These are phyloP conservation scores for Sabellastarte sp. DNA, from an alignment of 2,888 invertebrate species.

Conservation along the genomic window DNA sequence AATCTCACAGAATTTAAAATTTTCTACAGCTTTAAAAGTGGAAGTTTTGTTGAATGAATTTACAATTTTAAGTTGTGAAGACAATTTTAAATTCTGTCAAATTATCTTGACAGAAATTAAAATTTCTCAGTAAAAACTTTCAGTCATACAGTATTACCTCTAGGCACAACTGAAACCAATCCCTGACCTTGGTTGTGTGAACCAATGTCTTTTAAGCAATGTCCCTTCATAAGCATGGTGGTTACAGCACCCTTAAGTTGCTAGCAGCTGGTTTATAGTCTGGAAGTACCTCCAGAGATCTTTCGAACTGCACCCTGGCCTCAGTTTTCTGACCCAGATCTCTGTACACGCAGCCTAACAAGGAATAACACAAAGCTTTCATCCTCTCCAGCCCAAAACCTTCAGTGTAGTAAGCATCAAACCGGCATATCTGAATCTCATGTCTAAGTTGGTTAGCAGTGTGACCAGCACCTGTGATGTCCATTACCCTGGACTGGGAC, in stretches of 20 bases:
- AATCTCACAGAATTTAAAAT: too few relatives aligned
- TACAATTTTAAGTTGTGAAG: too few relatives aligned
- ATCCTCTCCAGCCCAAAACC: slow-evolving; percentile 22
- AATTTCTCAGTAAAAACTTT: too few relatives aligned
- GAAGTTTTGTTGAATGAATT: too few relatives aligned
- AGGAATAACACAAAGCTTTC: slow-evolving; percentile 17
- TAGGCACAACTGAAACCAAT: too few relatives aligned
- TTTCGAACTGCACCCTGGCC: slow-evolving; percentile 14
- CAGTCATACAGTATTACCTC: too few relatives aligned
- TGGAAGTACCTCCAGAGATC: slow-evolving; percentile 14
- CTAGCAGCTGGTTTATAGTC: slow-evolving; percentile 14
- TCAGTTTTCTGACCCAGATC: slow-evolving; percentile 9
- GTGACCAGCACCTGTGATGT: slow-evolving; percentile 11
- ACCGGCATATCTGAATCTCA: slow-evolving; percentile 15
- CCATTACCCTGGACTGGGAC: slow-evolving; percentile 14
- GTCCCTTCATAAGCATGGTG: too few relatives aligned
- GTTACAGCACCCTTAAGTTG: not conserved
- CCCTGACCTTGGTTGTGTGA: too few relatives aligned
- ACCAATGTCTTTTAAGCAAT: too few relatives aligned
- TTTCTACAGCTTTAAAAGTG: too few relatives aligned
- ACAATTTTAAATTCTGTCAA: too few relatives aligned
- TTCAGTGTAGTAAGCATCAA: slow-evolving; percentile 15
- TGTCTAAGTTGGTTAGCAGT: slow-evolving; percentile 15
- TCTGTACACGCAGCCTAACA: slow-evolving; percentile 19
- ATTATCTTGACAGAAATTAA: too few relatives aligned